phyloP scores from a whole-genome alignment of 2,113 vertebrate genomes.

The Steatornis caripensis region DNA sequence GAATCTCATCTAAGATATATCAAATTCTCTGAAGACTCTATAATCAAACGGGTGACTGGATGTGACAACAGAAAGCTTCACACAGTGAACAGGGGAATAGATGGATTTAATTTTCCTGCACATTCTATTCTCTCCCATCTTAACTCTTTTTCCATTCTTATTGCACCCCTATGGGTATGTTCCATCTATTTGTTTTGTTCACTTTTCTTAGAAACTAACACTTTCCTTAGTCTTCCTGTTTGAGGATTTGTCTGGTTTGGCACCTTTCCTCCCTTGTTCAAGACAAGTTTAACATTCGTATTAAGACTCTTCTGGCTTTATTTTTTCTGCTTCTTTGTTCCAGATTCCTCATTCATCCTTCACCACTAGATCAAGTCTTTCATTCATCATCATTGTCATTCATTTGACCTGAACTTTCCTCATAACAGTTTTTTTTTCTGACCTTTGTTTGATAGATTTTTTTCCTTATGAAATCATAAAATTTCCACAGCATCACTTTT shows the following conservation, averaged over 20 bases:
- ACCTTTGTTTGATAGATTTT: constrained; percentile 30
- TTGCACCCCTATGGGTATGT: not conserved
- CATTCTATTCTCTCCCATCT: not conserved
- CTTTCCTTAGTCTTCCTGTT: not conserved
- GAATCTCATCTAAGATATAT: not conserved
- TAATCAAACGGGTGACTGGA: not conserved
- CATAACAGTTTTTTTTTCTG: not conserved
- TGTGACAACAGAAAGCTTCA: not conserved
- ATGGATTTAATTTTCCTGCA: not conserved
- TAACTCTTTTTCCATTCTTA: not conserved
- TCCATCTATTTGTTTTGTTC: not conserved
- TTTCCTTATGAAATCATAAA: not conserved
- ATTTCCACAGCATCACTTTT: not conserved
- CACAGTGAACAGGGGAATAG: not conserved
- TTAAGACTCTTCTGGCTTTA: not conserved
- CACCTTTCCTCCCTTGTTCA: not conserved
- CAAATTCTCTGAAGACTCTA: not conserved
- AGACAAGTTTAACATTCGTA: not conserved
- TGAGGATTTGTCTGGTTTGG: not conserved
- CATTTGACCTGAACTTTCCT: constrained; percentile 28
- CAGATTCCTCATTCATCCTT: not conserved
- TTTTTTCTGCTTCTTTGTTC: not conserved
- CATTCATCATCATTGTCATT: not conserved
- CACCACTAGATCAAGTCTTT: not conserved
- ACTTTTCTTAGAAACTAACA: not conserved